Base-by-base conservation (phyloP, 1,140 invertebrate species). In the Vanessa atalanta region DNA sequence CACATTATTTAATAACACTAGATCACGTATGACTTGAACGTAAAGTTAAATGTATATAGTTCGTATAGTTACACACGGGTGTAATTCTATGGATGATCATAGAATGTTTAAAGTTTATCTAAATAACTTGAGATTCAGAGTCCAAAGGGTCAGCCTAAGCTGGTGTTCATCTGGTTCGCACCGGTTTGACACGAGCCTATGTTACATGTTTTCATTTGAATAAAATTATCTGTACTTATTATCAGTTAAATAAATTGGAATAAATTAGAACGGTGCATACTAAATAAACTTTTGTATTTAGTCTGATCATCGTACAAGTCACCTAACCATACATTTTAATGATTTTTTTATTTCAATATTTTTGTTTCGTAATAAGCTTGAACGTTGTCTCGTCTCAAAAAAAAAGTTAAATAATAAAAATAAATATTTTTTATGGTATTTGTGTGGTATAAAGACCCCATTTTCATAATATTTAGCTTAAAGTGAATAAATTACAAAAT, bases 141-240 rank as follows among this genome's bases (percentile, higher is more conserved):
- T 75, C 61, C 43, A 66, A 43, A 66, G 76, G 83, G 82, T 85
- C 81, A 87, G n/a, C 14, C 66, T 55, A 43, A 78, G 71, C 76
- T 78, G 63, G 76, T 65, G 64, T 63, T 12, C 74, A 76, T 73
- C 79, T 55, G 71, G 78, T 72, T 69, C 9, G 11, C 70, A 75
- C 82, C 70, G 68, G 83, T 72, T 82, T 60, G 77, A 75, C 86
- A 85, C 83, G 83, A 86, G 83, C 85, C 79, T 70, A 51, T 60
- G 61, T 48, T 48, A 37, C 61, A 65, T 55, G 66, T 68, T 63
- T 64, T 69, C 66, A 48, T 74, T 20, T 73, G 43, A 47, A 71
- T 53, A 75, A 48, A 63, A 64, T 72, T 20, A 70, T 70, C 55
- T 47, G 48, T 57, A 60, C 50, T 61, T 60, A 48, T 70, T 74